These are phyloP conservation scores for Drosophila helvetica DNA, from an alignment of 2,888 invertebrate species.

Conservation along the genomic window DNA sequence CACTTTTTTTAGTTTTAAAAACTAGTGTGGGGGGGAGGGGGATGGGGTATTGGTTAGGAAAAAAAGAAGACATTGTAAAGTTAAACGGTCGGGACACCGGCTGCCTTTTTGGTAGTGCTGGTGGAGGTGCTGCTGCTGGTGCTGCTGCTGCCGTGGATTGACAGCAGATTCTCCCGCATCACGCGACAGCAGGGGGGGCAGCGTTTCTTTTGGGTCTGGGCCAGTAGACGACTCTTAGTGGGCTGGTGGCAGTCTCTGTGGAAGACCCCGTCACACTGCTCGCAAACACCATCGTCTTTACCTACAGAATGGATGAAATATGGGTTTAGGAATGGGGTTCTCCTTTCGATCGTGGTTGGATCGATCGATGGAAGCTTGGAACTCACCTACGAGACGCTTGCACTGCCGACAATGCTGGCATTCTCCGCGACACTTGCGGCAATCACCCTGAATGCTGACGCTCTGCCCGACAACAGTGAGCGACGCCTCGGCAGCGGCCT, in stretches of 20 bases:
- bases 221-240: conserved; percentile 31
- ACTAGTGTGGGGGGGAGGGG: not conserved
- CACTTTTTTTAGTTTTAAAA: not conserved
- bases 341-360: not conserved
- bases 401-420: conserved; percentile 74
- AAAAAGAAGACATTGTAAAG: not conserved
- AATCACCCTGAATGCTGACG: too few relatives aligned
- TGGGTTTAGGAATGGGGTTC: not conserved
- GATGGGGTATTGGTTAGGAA: too few relatives aligned
- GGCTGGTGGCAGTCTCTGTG: conserved; percentile 57
- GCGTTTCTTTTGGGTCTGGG: conserved; percentile 34
- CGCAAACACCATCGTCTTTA: conserved; percentile 45
- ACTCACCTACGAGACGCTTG: conserved; percentile 70
- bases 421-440: conserved; percentile 26
- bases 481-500: conserved; percentile 1
- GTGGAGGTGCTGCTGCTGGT: not conserved
- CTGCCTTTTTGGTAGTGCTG: not conserved
- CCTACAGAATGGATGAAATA: not conserved
- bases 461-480: not conserved
- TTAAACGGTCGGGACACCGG: not conserved
- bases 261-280: conserved; percentile 43
- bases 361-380: not conserved
- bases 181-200: conserved; percentile 51
- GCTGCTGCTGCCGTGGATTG: not conserved
- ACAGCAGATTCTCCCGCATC: not conserved